Evolutionary conservation across 2,113 vertebrate species (phyloP), one percentile per base, ranked within the genome.

Genomic region (Triplophysa tibetana): DNA sequence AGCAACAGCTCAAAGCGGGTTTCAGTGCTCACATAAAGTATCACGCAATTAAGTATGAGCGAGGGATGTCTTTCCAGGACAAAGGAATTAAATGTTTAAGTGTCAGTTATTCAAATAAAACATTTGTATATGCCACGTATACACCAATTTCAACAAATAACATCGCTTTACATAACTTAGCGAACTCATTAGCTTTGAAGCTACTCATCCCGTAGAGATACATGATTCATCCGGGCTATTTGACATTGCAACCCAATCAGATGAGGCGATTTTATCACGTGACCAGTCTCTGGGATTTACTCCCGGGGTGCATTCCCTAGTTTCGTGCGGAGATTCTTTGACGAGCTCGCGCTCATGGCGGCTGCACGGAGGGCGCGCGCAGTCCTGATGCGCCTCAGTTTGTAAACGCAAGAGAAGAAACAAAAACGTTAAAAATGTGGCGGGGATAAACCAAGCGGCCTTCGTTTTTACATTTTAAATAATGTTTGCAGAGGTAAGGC

Each of bases 401-500:
- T 90, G 89, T 92, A 90, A 90, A 85, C 54, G 33, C 33, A 65
- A 79, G 19, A 82, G 83, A 81, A 87, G 74, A 81, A 76, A 41
- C 78, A 63, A 77, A 72, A 78, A 69, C 62, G 76, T 81, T 75
- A 85, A 90, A 77, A 74, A 94, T 93, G 92, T 90, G 92, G 86
- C 78, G 92, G 91, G 89, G 91, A 89, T 93, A 91, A 85, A 68
- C 81, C 24, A 70, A 77, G 82, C 85, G 85, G 33, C 84, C 73
- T 82, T 85, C 82, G 84, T 81, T 84, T 80, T 87, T 87, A 86
- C 91, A 74, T 86, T 87, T 87, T 88, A 82, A 88, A 92, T 87
- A 81, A 94, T 94, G 93, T 85, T 93, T 77, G 90, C 91, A 87
- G 93, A 94, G 93, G 93, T 94, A 81, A 93, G 92, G 13, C 1